A percentile compares a stretch with the other conserved stretches of the same genome.
Conservation (phyloP, 2,797 vertebrate genomes). For the Parambassis ranga region DNA sequence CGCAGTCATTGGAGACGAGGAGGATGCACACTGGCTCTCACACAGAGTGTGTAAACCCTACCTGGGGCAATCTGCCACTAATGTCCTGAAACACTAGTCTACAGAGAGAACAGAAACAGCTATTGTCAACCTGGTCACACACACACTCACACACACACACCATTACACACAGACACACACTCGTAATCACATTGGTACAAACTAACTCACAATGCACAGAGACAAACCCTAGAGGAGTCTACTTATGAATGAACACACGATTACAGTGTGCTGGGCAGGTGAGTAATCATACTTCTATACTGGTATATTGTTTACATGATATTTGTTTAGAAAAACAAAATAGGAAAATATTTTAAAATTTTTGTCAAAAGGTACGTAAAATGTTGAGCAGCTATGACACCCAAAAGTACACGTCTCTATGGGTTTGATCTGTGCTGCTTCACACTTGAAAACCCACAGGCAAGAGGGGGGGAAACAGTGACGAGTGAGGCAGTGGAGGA, state of each 20-base stretch:
- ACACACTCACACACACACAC: constrained; percentile 35
- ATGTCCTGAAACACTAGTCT: constrained; percentile 99
- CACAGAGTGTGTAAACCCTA: constrained; percentile 86
- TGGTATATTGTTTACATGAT: not conserved
- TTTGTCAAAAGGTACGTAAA: not conserved
- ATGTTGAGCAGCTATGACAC: constrained; percentile 6
- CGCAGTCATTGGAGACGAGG: constrained; percentile 82
- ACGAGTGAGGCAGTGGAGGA: constrained; percentile 53
- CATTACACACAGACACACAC: constrained; percentile 41
- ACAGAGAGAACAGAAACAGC: constrained; percentile 92
- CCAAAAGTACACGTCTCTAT: constrained; percentile 67
- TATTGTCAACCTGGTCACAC: constrained; percentile 81
- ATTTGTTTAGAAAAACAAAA: not conserved
- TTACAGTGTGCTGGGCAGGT: not conserved
- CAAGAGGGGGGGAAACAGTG: constrained; percentile 56
- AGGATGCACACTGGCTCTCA: constrained; percentile 83
- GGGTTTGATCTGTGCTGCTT: constrained; percentile 60
- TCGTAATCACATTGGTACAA: constrained; percentile 67
- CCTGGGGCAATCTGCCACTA: constrained; percentile 99
- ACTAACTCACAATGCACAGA: constrained; percentile 68
- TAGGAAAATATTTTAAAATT: too few species aligned
- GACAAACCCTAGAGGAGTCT: constrained; percentile 76
- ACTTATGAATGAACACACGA: constrained; percentile 50
- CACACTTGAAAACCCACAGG: constrained; percentile 74
- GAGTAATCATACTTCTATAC: not conserved